These are phyloP conservation scores for Hydrozoanthus gracilis DNA, from an alignment of 92 coral and sea anemone species.

Conservation along the genomic window DNA sequence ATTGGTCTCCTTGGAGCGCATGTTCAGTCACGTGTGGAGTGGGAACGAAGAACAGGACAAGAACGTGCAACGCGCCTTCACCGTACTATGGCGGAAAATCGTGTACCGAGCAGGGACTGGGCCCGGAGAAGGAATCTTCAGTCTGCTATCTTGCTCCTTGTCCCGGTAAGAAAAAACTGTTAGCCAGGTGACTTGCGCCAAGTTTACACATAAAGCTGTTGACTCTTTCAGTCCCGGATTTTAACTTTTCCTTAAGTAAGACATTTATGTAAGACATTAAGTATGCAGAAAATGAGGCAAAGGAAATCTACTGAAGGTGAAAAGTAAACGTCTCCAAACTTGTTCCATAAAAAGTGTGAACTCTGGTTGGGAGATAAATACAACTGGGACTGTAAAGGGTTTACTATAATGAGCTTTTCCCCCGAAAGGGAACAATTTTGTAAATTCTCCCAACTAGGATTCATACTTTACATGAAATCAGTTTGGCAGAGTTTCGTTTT, in stretches of 20 bases:
- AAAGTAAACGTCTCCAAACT: not conserved
- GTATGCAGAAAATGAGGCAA: not conserved
- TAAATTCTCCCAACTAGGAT: not conserved
- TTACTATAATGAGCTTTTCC: no score
- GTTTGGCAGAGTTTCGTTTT: no score
- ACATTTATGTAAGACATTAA: no score
- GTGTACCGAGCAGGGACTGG: constrained; percentile 91
- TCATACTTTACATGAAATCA: not conserved
- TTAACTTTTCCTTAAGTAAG: no score
- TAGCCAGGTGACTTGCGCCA: not conserved
- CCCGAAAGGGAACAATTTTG: no score
- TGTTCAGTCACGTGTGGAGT: constrained; percentile 95
- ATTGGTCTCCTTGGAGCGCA: constrained; percentile 95
- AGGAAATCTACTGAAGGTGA: not conserved
- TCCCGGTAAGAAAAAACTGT: constrained; percentile 69
- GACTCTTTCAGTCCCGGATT: no score
- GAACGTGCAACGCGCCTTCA: constrained; percentile 81
- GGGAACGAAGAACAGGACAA: constrained; percentile 91
- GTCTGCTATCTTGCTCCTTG: constrained; percentile 92
- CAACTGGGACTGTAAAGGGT: no score
- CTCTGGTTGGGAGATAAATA: not conserved
- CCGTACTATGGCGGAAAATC: constrained; percentile 93
- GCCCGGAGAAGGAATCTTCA: constrained; percentile 74
- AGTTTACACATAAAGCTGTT: no score
- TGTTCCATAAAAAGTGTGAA: not conserved